phyloP scores from a whole-genome alignment of 2,888 invertebrate species.

The Cheilosia urbana region DNA sequence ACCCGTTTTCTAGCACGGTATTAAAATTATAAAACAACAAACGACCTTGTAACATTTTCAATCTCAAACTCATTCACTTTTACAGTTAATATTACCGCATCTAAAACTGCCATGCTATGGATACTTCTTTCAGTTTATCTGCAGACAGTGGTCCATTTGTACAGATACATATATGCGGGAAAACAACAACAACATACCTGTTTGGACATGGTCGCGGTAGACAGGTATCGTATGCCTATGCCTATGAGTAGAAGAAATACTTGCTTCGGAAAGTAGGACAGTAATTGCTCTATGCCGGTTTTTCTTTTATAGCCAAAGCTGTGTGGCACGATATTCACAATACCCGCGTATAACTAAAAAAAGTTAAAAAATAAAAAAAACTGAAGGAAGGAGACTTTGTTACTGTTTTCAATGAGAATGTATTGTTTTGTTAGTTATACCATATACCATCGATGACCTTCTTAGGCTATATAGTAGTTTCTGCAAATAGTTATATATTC shows the following conservation, averaged over 20 bases:
- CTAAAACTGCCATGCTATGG: constrained; percentile 33
- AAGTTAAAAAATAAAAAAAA: not conserved
- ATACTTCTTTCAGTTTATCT: constrained; percentile 11
- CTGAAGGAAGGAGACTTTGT: not conserved
- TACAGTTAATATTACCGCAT: constrained; percentile 61
- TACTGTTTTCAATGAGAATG: not conserved
- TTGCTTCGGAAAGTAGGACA: constrained; percentile 61
- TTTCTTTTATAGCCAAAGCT: constrained; percentile 19
- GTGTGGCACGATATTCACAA: not conserved
- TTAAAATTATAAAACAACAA: constrained; percentile 31
- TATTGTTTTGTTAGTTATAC: not conserved
- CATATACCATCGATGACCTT: constrained; percentile 20
- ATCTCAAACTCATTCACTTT: constrained; percentile 67
- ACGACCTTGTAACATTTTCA: constrained; percentile 73
- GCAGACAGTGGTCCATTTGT: constrained; percentile 17
- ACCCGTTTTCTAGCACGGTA: constrained; percentile 42
- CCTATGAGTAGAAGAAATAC: constrained; percentile 46
- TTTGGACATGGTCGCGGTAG: constrained; percentile 29
- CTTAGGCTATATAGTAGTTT: not conserved
- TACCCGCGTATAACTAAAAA: not conserved
- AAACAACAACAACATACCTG: constrained; percentile 32
- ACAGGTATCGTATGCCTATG: constrained; percentile 19
- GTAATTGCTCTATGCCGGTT: constrained; percentile 39
- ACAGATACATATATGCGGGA: not conserved
- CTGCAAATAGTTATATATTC: not conserved